Percentiles rank a stretch among this genome's conserved stretches.
These are phyloP conservation scores for Cynocephalus volans DNA, from an alignment of 2,113 vertebrate species.

Conservation along the genomic window DNA sequence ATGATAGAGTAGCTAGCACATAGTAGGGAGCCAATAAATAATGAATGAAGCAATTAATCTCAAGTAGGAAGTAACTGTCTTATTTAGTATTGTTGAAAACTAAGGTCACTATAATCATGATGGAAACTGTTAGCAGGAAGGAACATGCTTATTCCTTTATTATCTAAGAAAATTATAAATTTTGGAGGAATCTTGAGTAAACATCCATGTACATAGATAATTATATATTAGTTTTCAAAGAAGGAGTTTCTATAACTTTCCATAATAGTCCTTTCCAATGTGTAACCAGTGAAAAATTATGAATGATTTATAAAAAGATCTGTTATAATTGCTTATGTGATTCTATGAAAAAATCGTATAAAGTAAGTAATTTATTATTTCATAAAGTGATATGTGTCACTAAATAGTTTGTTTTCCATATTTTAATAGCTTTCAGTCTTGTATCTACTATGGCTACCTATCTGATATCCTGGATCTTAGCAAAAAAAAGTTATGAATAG, in stretches of 20 bases:
- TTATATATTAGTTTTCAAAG: neutral
- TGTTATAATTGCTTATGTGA: neutral
- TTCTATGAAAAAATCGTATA: constrained; percentile 13
- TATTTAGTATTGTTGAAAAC: constrained; percentile 6
- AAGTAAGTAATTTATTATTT: neutral
- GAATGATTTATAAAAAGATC: neutral
- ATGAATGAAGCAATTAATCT: neutral
- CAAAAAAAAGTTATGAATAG: neutral
- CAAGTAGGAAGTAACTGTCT: neutral
- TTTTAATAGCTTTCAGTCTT: constrained; percentile 18
- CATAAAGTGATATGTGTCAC: neutral
- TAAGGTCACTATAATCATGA: neutral
- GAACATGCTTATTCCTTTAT: neutral
- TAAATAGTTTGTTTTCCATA: neutral
- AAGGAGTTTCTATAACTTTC: neutral
- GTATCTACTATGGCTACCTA: neutral
- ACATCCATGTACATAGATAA: neutral
- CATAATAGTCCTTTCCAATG: neutral
- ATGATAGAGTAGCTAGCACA: neutral
- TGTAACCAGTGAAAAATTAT: neutral
- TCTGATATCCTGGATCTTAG: neutral
- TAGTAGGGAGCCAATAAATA: neutral
- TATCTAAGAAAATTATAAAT: neutral
- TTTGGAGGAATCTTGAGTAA: neutral
- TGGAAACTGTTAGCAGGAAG: neutral